Percentiles rank a stretch among this genome's conserved stretches.
Evolutionary conservation across 2,113 vertebrate species (phyloP).

Genomic region (Neopipo cinnamomea): DNA sequence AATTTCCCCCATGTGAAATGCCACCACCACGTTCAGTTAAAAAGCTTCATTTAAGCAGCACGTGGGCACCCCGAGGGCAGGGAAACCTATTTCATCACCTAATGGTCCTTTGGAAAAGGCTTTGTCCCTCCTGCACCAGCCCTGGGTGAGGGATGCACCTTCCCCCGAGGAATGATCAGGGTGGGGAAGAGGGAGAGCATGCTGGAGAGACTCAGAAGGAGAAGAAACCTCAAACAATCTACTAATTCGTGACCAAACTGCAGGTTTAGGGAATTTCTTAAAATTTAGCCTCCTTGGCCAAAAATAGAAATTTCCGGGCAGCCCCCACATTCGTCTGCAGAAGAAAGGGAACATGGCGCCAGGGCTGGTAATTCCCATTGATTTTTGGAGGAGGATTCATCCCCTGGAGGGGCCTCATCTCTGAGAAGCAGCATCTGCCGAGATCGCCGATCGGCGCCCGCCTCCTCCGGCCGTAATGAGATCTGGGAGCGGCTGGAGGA

Average conservation of each 20-base stretch:
- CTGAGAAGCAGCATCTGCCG: slow-evolving; percentile 66
- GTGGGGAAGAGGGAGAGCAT: not conserved
- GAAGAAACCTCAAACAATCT: not conserved
- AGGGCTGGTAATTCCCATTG: slow-evolving; percentile 47
- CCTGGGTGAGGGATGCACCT: fast-evolving
- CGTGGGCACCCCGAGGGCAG: not conserved
- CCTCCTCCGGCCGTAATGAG: slow-evolving; percentile 58
- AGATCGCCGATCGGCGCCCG: slow-evolving; percentile 30
- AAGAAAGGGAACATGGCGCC: not conserved
- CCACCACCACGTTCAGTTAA: not conserved
- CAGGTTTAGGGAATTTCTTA: not conserved
- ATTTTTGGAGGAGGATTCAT: slow-evolving; percentile 42
- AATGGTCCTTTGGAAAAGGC: not conserved
- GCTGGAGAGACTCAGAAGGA: not conserved
- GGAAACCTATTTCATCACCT: not conserved
- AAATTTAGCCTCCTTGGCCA: not conserved
- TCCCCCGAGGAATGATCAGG: fast-evolving
- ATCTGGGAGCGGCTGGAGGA: slow-evolving; percentile 49
- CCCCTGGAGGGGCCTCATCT: slow-evolving; percentile 65
- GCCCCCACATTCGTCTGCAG: not conserved
- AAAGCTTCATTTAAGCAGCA: slow-evolving; percentile 15
- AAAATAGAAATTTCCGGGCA: not conserved
- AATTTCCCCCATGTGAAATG: slow-evolving; percentile 44
- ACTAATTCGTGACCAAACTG: not conserved
- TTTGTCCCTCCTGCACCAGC: not conserved